A percentile compares a stretch with the other conserved stretches of the same genome.
phyloP scores from a whole-genome alignment of 2,888 invertebrate genomes.

The Apamea sordens region DNA sequence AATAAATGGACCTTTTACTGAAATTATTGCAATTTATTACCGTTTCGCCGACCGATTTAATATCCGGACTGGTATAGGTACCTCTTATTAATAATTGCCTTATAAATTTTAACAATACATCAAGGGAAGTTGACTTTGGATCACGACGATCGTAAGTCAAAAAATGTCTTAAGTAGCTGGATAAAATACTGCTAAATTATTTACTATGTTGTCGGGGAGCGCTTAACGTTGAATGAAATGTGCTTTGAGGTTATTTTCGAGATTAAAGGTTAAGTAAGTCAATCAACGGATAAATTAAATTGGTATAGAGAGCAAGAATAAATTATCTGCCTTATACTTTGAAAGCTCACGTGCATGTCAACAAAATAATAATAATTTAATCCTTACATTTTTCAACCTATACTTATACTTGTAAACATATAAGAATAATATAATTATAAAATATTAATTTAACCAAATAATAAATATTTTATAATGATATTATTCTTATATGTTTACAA shows the following conservation, averaged over 20 bases:
- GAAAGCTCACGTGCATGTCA: not conserved
- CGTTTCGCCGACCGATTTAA: slow-evolving; percentile 66
- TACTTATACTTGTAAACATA: not conserved
- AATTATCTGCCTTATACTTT: not conserved
- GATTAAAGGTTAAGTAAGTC: slow-evolving; percentile 48
- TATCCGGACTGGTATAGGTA: slow-evolving; percentile 64
- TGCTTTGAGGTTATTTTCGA: slow-evolving; percentile 33
- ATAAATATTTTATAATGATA: not conserved
- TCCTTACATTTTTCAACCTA: not conserved
- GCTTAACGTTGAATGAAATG: slow-evolving; percentile 34
- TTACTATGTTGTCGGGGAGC: slow-evolving; percentile 39
- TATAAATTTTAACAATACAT: slow-evolving; percentile 75
- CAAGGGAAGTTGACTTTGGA: slow-evolving; percentile 70
- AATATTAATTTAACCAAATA: too few species aligned
- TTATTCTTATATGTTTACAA: too few species aligned
- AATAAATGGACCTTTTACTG: slow-evolving; percentile 66
- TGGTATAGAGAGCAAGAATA: not conserved
- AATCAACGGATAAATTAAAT: slow-evolving; percentile 28
- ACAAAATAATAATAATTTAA: not conserved
- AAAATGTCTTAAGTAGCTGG: slow-evolving; percentile 64
- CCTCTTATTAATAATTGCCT: slow-evolving; percentile 75
- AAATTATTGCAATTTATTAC: slow-evolving; percentile 69
- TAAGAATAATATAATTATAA: too few species aligned
- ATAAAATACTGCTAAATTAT: slow-evolving; percentile 42
- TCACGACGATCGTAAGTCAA: slow-evolving; percentile 75